phyloP scores from a whole-genome alignment of 2,113 vertebrate species.

The Prunella himalayana region DNA sequence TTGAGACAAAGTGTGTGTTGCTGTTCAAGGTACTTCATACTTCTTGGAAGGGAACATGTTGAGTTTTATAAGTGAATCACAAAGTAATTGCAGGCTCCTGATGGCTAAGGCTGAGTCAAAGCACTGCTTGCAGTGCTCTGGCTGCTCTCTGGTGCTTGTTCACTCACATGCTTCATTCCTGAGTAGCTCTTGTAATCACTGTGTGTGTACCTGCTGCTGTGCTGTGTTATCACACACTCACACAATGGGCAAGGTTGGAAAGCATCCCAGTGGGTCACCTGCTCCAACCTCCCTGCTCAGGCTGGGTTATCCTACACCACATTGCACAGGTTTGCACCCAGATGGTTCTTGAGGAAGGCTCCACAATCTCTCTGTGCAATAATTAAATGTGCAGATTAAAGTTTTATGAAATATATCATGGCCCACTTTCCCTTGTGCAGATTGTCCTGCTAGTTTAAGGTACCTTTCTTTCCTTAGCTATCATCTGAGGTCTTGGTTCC shows the following conservation, averaged over 20 bases:
- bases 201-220: neutral
- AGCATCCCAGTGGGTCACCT: neutral
- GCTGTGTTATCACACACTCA: neutral
- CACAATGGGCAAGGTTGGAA: neutral
- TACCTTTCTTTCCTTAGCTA: neutral
- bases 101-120: neutral
- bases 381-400: neutral
- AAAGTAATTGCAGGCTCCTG: neutral
- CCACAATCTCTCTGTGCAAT: neutral
- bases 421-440: neutral
- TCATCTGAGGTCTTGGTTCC: neutral
- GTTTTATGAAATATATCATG: neutral
- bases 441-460: neutral
- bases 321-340: neutral
- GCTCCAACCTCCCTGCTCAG: neutral
- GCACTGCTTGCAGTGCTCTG: neutral
- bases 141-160: neutral
- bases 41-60: neutral
- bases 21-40: neutral
- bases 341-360: neutral
- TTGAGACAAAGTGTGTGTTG: neutral
- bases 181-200: neutral
- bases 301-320: neutral
- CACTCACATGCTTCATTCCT: neutral
- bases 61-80: neutral